Percentiles rank a stretch among this genome's conserved stretches.
Conservation (phyloP, 2,888 invertebrate genomes). For the Biston betularia region DNA sequence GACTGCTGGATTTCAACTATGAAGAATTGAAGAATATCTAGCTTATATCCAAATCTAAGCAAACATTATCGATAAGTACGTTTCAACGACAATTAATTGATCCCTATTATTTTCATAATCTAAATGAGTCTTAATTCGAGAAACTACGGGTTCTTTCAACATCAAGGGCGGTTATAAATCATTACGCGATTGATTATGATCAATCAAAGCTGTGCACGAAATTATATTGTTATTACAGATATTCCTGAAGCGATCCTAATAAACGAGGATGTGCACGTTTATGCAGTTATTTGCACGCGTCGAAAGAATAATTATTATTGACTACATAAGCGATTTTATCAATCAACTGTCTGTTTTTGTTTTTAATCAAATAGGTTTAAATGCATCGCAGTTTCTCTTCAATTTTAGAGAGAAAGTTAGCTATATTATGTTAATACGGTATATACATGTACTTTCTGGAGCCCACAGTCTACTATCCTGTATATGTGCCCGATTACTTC, state of each 20-base stretch:
- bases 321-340: background rate
- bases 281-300: background rate
- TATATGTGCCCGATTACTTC: too few species aligned
- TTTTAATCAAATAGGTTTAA: too few species aligned
- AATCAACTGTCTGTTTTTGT: too few species aligned
- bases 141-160: constrained; percentile 59
- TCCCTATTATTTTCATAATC: constrained; percentile 49
- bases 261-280: constrained; percentile 5
- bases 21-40: constrained; percentile 40
- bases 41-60: constrained; percentile 57
- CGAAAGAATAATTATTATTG: background rate
- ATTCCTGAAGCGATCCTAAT: background rate
- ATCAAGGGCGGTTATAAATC: constrained; percentile 57
- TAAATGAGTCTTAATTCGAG: constrained; percentile 50
- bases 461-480: too few species aligned
- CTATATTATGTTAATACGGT: too few species aligned
- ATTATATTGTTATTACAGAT: background rate
- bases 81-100: constrained; percentile 56
- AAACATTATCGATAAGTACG: constrained; percentile 46
- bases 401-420: too few species aligned
- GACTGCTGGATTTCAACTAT: constrained; percentile 65
- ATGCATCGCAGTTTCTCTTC: too few species aligned
- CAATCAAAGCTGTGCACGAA: constrained; percentile 44
- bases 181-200: constrained; percentile 53
- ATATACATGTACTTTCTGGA: too few species aligned